Conservation (phyloP, 2,888 invertebrate genomes). For the Capitulum mitella region DNA sequence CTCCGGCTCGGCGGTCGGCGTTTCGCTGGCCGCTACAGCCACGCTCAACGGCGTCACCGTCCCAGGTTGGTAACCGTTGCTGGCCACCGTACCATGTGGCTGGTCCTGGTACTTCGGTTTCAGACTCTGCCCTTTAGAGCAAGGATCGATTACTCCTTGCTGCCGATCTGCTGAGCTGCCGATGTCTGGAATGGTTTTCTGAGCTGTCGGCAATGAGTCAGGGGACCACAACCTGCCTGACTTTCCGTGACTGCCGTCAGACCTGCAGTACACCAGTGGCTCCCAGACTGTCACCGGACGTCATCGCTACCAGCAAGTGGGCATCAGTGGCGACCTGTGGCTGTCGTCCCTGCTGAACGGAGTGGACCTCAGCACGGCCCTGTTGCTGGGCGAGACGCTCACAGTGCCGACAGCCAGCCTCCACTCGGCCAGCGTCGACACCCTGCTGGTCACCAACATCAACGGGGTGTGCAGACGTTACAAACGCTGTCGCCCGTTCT, state of each 20-base stretch:
- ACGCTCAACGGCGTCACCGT: not conserved
- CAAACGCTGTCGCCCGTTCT: too few relatives aligned
- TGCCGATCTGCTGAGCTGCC: too few relatives aligned
- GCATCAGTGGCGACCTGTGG: constrained; percentile 4
- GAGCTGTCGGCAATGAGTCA: too few relatives aligned
- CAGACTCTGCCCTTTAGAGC: too few relatives aligned
- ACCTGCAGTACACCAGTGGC: not conserved
- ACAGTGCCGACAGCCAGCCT: not conserved
- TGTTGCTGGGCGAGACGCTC: not conserved
- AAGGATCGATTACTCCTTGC: too few relatives aligned
- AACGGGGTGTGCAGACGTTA: not conserved
- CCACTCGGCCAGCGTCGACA: not conserved
- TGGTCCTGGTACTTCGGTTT: too few relatives aligned
- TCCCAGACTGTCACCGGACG: not conserved
- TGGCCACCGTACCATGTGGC: too few relatives aligned
- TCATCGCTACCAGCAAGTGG: not conserved
- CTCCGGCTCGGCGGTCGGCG: not conserved
- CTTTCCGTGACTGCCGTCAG: not conserved
- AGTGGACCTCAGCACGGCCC: not conserved
- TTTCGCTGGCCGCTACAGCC: not conserved
- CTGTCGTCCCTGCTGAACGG: not conserved
- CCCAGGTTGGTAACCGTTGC: too few relatives aligned
- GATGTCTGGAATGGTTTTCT: too few relatives aligned
- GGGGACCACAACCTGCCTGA: too few relatives aligned
- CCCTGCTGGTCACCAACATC: not conserved